phyloP scores from a whole-genome alignment of 2,113 vertebrate genomes.

The Ovis aries region DNA sequence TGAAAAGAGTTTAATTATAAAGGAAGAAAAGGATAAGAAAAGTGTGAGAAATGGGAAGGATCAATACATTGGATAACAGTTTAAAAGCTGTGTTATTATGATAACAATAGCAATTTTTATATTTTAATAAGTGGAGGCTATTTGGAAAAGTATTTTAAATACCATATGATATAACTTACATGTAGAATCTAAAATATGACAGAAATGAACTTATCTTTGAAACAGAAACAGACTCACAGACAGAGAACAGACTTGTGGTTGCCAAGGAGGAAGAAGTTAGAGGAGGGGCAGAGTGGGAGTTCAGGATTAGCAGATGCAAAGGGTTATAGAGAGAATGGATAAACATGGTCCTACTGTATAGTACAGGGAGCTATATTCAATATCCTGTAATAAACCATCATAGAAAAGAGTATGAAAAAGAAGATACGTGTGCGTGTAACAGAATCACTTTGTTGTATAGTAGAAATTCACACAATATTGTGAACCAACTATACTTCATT shows the following conservation, averaged over 20 bases:
- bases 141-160: neutral
- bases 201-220: neutral
- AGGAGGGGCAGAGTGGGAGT: neutral
- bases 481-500: neutral
- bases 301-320: neutral
- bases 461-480: neutral
- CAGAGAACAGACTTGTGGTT: neutral
- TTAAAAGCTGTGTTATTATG: neutral
- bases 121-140: neutral
- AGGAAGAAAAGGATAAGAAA: slow-evolving; percentile 31
- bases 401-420: neutral
- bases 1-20: slow-evolving; percentile 17
- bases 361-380: neutral
- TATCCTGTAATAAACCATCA: neutral
- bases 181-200: neutral
- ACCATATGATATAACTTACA: neutral
- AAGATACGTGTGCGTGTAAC: neutral
- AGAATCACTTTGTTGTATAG: neutral
- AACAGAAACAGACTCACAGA: neutral
- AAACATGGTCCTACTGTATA: neutral
- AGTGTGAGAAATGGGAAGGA: neutral
- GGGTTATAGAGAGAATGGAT: neutral
- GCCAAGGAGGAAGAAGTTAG: neutral
- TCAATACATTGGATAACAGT: neutral
- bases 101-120: neutral